Conservation (phyloP, 1,140 invertebrate genomes). For the Neuroterus valhalla region DNA sequence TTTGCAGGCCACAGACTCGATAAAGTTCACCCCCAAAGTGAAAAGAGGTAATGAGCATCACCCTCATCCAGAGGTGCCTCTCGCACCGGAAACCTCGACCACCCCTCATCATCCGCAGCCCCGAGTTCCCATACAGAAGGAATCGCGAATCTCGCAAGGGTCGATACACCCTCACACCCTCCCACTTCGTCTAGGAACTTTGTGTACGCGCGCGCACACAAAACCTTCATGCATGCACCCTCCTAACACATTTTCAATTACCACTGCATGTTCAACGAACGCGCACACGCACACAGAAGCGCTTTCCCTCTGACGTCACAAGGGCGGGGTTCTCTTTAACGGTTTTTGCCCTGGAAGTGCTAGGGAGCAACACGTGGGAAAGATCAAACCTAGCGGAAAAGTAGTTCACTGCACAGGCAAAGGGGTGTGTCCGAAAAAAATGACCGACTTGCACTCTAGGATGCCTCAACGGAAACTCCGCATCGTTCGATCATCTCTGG, state of each 20-base stretch:
- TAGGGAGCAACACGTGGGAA: slow-evolving; percentile 71
- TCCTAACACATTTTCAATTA: slow-evolving; percentile 42
- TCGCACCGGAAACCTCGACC: slow-evolving; percentile 34
- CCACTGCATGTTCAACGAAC: slow-evolving; percentile 43
- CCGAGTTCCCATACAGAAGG: slow-evolving; percentile 55
- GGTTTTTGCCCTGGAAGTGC: slow-evolving; percentile 52
- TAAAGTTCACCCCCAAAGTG: slow-evolving; percentile 49
- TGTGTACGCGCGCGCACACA: slow-evolving; percentile 31
- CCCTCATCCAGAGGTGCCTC: slow-evolving; percentile 35
- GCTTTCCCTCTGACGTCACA: slow-evolving; percentile 67
- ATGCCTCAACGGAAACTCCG: neutral
- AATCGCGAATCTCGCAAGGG: slow-evolving; percentile 65
- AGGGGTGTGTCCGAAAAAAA: neutral
- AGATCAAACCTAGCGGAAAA: slow-evolving; percentile 53
- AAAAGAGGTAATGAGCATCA: slow-evolving; percentile 49
- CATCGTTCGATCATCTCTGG: neutral
- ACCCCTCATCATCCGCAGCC: slow-evolving; percentile 41
- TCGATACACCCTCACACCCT: slow-evolving; percentile 64
- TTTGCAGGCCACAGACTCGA: slow-evolving; percentile 41
- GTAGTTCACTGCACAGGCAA: slow-evolving; percentile 40
- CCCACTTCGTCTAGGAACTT: slow-evolving; percentile 35
- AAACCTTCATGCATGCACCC: slow-evolving; percentile 32
- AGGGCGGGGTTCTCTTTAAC: slow-evolving; percentile 73
- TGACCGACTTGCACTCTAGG: no score
- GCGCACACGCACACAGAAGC: slow-evolving; percentile 58